These are phyloP conservation scores for Zoanthus solanderi DNA, from an alignment of 92 coral and sea anemone species.

Conservation along the genomic window DNA sequence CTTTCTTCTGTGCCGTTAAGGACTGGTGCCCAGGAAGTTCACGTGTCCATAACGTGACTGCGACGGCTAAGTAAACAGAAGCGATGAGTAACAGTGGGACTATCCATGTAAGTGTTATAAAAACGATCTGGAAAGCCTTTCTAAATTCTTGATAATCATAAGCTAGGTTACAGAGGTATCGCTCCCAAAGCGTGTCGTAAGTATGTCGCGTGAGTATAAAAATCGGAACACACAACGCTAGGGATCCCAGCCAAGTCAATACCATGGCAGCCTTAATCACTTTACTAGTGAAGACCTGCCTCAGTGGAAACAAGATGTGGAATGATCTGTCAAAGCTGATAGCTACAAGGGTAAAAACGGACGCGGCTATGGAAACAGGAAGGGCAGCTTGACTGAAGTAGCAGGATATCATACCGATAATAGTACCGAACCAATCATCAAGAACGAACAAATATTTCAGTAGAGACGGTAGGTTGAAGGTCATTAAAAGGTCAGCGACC, in stretches of 20 bases:
- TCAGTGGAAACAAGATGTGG: constrained; percentile 75
- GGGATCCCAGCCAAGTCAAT: constrained; percentile 64
- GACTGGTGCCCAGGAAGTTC: constrained; percentile 82
- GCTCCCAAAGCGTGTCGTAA: constrained; percentile 7
- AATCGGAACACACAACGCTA: constrained; percentile 67
- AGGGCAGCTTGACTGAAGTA: constrained; percentile 69
- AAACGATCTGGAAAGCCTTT: constrained; percentile 35
- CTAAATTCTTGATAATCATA: not conserved
- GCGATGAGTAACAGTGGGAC: constrained; percentile 76
- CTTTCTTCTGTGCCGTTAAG: constrained; percentile 77
- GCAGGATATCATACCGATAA: constrained; percentile 69
- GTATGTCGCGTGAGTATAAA: constrained; percentile 48
- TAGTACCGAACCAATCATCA: constrained; percentile 71
- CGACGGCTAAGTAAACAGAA: constrained; percentile 66
- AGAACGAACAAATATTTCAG: constrained; percentile 71
- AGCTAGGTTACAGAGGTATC: constrained; percentile 51
- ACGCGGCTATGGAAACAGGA: constrained; percentile 68
- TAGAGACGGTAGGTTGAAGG: constrained; percentile 69
- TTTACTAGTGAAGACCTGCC: constrained; percentile 59
- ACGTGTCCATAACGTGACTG: constrained; percentile 70
- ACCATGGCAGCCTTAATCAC: constrained; percentile 67
- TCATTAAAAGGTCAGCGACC: constrained; percentile 74
- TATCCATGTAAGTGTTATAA: constrained; percentile 61
- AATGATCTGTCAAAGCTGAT: constrained; percentile 83
- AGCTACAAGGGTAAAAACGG: constrained; percentile 73